phyloP scores from a whole-genome alignment of 2,113 vertebrate genomes.

The Cephalophus harveyi region DNA sequence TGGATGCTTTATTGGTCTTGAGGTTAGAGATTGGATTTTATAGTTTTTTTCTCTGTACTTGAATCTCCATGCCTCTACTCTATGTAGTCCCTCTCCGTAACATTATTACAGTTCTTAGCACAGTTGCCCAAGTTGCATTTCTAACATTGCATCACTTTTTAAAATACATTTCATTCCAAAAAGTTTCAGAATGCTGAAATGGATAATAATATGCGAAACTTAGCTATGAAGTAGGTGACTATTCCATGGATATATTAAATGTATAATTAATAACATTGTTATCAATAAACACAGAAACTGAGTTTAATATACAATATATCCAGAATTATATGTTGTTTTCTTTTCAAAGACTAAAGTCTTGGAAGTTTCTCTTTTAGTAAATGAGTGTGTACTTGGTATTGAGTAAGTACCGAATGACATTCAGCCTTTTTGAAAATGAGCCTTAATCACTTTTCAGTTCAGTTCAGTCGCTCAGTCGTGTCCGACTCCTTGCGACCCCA shows the following conservation, averaged over 20 bases:
- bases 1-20: not conserved
- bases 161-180: not conserved
- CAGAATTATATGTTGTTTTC: not conserved
- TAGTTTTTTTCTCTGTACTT: not conserved
- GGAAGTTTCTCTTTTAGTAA: not conserved
- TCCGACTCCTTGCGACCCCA: too few species aligned
- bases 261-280: not conserved
- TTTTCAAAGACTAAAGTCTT: not conserved
- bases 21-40: not conserved
- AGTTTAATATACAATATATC: not conserved
- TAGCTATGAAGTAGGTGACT: not conserved
- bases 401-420: not conserved
- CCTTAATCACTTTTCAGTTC: not conserved
- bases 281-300: not conserved
- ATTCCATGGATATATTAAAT: not conserved
- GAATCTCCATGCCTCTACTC: not conserved
- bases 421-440: not conserved
- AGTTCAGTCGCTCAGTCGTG: too few species aligned
- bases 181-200: not conserved
- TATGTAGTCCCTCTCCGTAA: not conserved
- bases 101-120: not conserved
- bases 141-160: not conserved
- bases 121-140: not conserved
- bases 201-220: not conserved
- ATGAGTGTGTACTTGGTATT: not conserved